Base-by-base conservation (phyloP, 2,797 vertebrate genomes). In the Acestrorhynchus altus region DNA sequence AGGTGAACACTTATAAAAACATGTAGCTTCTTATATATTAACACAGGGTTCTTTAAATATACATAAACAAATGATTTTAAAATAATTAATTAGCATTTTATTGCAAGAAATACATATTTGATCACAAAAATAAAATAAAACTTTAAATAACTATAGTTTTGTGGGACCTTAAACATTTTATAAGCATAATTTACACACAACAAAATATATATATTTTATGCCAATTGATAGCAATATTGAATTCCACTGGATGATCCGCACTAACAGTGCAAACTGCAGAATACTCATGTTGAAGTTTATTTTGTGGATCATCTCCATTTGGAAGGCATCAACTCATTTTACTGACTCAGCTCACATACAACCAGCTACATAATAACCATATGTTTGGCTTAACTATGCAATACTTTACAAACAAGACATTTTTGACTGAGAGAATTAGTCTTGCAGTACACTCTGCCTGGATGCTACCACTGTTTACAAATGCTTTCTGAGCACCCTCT, bases 401-500 rank as follows among this genome's bases (percentile, higher is more conserved):
- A 65, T 44, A 24, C 20, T 64, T 22, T 39, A 42, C 39, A 66
- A 24, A 47, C 40, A 15, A 65, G n/a, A 42, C 8, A 40, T 10
- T 44, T 28, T 10, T 13, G 7, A 31, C 44, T 49, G 18, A 24
- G 49, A 35, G 31, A 31, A 49, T 31, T 6, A 18, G 44, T 47
- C 64, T 0, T 16, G 39, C 40, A 8, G 20, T 22, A 24, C 24
- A 44, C 39, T 13, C 11, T 22, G 63, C 11, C 40, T 24, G 12
- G 42, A 44, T 11, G 4, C n/a, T 16, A 26, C n/a, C 20, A 24
- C 63, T 46, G 42, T 40, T n/a, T 39, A 16, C 59, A 61, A 61
- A 61, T 11, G 22, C 35, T 44, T 20, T 47, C 65, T 49, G 4
- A 1, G 65, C 44, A n/a, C 22, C 65, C 6, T n/a, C 63, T 80